These are phyloP conservation scores for Meloidogyne exigua DNA, from an alignment of 1,140 invertebrate genomes.

Conservation along the genomic window DNA sequence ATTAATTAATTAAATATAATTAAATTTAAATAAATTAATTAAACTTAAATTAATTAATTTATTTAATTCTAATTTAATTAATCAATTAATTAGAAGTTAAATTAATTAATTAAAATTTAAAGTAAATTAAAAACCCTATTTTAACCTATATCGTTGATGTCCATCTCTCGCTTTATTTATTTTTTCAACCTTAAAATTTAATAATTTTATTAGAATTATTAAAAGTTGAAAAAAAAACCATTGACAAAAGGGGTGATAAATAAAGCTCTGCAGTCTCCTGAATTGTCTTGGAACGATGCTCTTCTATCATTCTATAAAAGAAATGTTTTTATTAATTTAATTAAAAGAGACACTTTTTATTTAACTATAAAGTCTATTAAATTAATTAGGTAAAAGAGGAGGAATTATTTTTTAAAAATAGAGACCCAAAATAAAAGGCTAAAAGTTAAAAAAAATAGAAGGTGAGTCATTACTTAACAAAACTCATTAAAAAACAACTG, in stretches of 20 bases:
- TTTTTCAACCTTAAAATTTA: conserved; percentile 3
- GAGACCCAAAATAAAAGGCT: neutral
- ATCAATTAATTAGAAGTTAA: no score
- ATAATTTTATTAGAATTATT: neutral
- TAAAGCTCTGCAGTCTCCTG: conserved; percentile 10
- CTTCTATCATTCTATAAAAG: conserved; percentile 33
- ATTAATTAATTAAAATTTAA: no score
- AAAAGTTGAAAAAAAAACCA: neutral
- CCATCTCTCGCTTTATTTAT: neutral
- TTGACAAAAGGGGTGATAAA: conserved; percentile 5
- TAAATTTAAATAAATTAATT: no score
- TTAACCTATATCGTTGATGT: conserved; percentile 12
- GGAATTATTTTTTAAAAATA: neutral
- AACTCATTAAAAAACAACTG: no score
- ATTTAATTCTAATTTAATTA: no score
- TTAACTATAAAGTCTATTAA: no score
- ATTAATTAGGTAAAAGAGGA: no score
- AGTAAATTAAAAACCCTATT: neutral
- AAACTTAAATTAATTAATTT: no score
- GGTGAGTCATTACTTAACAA: no score
- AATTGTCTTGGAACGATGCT: conserved; percentile 16
- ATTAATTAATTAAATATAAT: neutral
- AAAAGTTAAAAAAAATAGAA: no score
- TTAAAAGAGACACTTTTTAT: no score
- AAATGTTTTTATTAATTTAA: neutral